Evolutionary conservation across 2,888 invertebrate genomes (phyloP).

Genomic region (Unio delphinus): DNA sequence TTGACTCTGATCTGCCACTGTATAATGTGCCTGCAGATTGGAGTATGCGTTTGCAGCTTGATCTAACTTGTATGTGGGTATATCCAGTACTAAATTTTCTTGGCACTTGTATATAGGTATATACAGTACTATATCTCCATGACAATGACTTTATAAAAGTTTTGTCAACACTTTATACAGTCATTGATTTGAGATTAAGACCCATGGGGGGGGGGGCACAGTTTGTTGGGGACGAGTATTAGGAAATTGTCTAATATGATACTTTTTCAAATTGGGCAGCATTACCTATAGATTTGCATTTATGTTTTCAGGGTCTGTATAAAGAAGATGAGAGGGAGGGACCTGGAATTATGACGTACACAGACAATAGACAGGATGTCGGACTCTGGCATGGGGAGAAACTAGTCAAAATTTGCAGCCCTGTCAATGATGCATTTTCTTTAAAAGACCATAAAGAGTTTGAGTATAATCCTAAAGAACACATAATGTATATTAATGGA

Average conservation of each 20-base stretch:
- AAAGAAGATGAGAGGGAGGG: slow-evolving; percentile 67
- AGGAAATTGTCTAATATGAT: neutral
- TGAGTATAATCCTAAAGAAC: slow-evolving; percentile 58
- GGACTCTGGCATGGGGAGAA: slow-evolving; percentile 69
- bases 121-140: no score
- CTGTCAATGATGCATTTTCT: slow-evolving; percentile 58
- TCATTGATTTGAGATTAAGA: neutral
- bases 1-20: no score
- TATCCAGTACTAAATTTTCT: no score
- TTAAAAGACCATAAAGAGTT: slow-evolving; percentile 63
- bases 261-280: neutral
- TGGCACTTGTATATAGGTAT: no score
- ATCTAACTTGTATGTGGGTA: no score
- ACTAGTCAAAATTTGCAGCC: slow-evolving; percentile 61
- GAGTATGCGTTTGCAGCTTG: no score
- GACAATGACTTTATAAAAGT: neutral
- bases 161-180: neutral
- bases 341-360: slow-evolving; percentile 67
- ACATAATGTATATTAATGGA: slow-evolving; percentile 42
- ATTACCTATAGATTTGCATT: neutral
- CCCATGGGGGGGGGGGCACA: neutral
- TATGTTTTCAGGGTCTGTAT: slow-evolving; percentile 65
- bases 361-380: slow-evolving; percentile 66
- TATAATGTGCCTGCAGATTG: no score
- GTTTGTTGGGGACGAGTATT: neutral